These are phyloP conservation scores for Sthenelais limicola DNA, from an alignment of 2,888 invertebrate species.

Conservation along the genomic window DNA sequence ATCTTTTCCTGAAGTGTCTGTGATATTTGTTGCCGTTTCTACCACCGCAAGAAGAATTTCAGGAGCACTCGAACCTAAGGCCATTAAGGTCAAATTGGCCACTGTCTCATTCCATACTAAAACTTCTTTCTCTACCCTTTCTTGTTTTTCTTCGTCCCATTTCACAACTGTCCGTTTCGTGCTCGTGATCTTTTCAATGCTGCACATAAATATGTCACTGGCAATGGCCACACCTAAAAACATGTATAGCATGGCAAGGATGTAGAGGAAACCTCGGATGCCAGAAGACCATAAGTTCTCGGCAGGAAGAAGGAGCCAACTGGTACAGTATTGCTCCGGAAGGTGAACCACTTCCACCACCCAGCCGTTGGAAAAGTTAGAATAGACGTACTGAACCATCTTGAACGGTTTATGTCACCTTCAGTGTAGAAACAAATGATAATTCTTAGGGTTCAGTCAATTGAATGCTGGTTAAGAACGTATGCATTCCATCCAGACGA, in stretches of 20 bases:
- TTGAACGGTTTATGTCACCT: too few relatives aligned
- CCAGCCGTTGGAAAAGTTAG: constrained; percentile 60
- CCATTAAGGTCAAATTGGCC: constrained; percentile 70
- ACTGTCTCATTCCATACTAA: constrained; percentile 70
- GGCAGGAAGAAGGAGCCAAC: constrained; percentile 66
- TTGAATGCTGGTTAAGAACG: too few relatives aligned
- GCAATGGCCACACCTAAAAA: constrained; percentile 69
- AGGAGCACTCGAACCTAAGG: constrained; percentile 68
- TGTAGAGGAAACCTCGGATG: constrained; percentile 64
- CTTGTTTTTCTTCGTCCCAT: constrained; percentile 65
- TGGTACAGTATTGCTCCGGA: constrained; percentile 55
- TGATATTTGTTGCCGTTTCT: constrained; percentile 55
- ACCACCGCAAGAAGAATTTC: constrained; percentile 67
- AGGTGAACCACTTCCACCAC: constrained; percentile 59
- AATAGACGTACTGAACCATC: constrained; percentile 23
- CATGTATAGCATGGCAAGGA: constrained; percentile 64
- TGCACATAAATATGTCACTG: constrained; percentile 69
- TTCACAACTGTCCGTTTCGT: constrained; percentile 62
- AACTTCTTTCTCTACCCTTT: constrained; percentile 63
- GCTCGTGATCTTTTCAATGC: constrained; percentile 70
- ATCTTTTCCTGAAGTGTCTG: constrained; percentile 47
- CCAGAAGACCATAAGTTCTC: constrained; percentile 67
- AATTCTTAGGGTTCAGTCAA: too few relatives aligned
- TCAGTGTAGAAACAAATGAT: too few relatives aligned
- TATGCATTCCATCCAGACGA: too few relatives aligned